Evolutionary conservation across 2,888 invertebrate species (phyloP).

Genomic region (Tenodera sinensis): DNA sequence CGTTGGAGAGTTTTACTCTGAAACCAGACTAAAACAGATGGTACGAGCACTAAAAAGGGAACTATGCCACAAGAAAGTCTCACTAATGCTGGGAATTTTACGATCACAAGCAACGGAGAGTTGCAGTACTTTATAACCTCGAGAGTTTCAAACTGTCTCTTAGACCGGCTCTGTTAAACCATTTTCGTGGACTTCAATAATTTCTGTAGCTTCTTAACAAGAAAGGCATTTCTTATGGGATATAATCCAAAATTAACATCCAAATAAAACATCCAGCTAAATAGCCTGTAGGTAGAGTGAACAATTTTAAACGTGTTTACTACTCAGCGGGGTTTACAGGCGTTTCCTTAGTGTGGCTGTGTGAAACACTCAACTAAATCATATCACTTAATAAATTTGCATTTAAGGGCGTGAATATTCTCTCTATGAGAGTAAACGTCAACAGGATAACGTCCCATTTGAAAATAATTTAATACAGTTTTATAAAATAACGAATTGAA

Average conservation of each 20-base stretch:
- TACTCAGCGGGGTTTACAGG: not conserved
- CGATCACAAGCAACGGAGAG: not conserved
- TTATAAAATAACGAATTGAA: not conserved
- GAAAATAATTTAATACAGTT: not conserved
- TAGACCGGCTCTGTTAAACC: not conserved
- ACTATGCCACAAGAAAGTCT: not conserved
- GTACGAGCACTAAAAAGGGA: not conserved
- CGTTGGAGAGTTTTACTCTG: not conserved
- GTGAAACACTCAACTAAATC: not conserved
- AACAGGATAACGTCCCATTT: not conserved
- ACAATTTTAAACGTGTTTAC: not conserved
- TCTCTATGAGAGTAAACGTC: not conserved
- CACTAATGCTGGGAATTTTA: not conserved
- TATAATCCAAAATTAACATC: not conserved
- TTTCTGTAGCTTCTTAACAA: not conserved
- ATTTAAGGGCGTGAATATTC: not conserved
- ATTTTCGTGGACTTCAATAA: not conserved
- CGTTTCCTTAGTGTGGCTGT: not conserved
- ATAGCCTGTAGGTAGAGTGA: not conserved
- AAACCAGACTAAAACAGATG: not conserved
- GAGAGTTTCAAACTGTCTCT: not conserved
- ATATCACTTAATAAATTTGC: not conserved
- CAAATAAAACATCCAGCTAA: not conserved
- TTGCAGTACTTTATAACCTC: not conserved
- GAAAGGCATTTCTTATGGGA: not conserved